Evolutionary conservation across 2,113 vertebrate species (phyloP), one percentile per base, ranked within the genome.

Genomic region (Salvator merianae): DNA sequence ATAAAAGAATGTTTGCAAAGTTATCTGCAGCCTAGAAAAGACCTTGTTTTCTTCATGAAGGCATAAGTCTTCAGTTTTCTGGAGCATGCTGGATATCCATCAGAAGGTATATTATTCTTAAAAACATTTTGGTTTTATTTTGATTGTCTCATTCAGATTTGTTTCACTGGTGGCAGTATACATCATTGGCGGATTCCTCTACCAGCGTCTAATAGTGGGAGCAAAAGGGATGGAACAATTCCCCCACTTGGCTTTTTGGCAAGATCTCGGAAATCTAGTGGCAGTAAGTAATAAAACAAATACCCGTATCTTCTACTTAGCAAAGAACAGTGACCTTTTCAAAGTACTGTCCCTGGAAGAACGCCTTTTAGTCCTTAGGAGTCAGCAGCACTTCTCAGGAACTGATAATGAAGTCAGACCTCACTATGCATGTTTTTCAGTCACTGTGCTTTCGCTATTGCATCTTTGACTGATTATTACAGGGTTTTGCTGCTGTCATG

Each of bases 181-280:
- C 90, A 91, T 99, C 30, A 94, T 97, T 20, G 97, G 97, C 74
- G 99, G 99, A 26, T 98, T 99, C 94, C 94, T 99, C 13, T 99
- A 99, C 90, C 98, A 99, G 91, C 96, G 99, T 53, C 92, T 99
- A 34, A 87, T 99, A 12, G 97, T 99, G 22, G 98, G 98, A 86
- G 99, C 98, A 74, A 99, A 99, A 90, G 99, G 99, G 50, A 96
- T 99, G 95, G 98, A 99, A 69, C 99, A 99, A 78, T 98, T 99
- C 79, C 99, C 99, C 22, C 98, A 99, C 91, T 95, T 97, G 75
- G 94, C 96, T 86, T 99, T 99, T 92, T 99, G 99, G 99, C 96
- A 97, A 86, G 97, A 99, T 86, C 88, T 99, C 72, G 99, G 98
- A 86, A 99, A 99, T 91, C 92, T 99, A 80, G 89, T 97, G 84